These are phyloP conservation scores for Meloe dianella DNA, from an alignment of 2,888 invertebrate genomes.

Conservation along the genomic window DNA sequence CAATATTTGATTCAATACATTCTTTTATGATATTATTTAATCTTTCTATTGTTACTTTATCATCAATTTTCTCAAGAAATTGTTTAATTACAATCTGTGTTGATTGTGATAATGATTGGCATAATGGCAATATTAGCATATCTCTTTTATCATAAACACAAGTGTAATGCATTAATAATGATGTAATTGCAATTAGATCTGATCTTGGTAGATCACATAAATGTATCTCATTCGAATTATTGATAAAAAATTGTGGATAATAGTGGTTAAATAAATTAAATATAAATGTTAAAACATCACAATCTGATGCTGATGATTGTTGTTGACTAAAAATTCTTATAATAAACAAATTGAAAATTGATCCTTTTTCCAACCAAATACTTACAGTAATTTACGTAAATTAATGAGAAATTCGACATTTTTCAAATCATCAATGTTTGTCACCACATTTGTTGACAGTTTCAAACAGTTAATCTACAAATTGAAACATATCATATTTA, in stretches of 20 bases:
- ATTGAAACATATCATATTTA: neutral
- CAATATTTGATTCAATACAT: slow-evolving; percentile 34
- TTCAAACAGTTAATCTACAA: slow-evolving; percentile 56
- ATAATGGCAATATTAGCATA: slow-evolving; percentile 54
- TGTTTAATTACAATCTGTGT: slow-evolving; percentile 51
- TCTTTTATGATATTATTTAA: slow-evolving; percentile 44
- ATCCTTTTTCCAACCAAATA: slow-evolving; percentile 27
- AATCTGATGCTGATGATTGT: slow-evolving; percentile 37
- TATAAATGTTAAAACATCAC: slow-evolving; percentile 42
- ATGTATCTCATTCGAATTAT: slow-evolving; percentile 41
- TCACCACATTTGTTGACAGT: slow-evolving; percentile 41
- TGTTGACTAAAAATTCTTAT: slow-evolving; percentile 31
- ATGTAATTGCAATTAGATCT: slow-evolving; percentile 47
- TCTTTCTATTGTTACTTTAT: slow-evolving; percentile 42
- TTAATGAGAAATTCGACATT: slow-evolving; percentile 51
- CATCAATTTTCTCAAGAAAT: slow-evolving; percentile 50
- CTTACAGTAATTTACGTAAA: slow-evolving; percentile 52
- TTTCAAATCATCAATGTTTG: slow-evolving; percentile 46
- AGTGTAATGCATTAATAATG: slow-evolving; percentile 55
- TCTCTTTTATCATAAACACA: slow-evolving; percentile 54
- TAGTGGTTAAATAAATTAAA: slow-evolving; percentile 43
- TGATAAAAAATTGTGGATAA: slow-evolving; percentile 45
- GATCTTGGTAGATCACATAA: slow-evolving; percentile 39
- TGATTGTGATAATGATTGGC: slow-evolving; percentile 45
- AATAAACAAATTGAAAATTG: neutral